Evolutionary conservation across 2,113 vertebrate genomes (phyloP).

Genomic region (Cromileptes altivelis): DNA sequence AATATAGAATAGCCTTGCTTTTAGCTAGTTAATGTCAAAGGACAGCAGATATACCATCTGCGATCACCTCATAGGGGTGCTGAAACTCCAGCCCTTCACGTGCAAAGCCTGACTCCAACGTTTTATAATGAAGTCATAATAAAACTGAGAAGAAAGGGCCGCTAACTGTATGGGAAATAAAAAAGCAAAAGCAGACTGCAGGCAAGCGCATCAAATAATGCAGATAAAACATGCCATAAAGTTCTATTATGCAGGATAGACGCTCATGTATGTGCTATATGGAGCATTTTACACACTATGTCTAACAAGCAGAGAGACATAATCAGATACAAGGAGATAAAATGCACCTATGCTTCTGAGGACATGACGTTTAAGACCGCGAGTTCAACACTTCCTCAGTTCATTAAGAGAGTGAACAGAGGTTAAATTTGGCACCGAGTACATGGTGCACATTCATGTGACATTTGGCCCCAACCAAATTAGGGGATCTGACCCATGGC

Average conservation of each 20-base stretch:
- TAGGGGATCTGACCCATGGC: background rate
- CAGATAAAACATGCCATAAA: background rate
- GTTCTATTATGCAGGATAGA: background rate
- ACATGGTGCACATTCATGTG: background rate
- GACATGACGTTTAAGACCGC: background rate
- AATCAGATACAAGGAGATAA: background rate
- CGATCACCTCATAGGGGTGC: slow-evolving; percentile 8
- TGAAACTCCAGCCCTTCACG: slow-evolving; percentile 1
- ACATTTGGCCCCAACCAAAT: background rate
- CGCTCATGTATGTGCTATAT: background rate
- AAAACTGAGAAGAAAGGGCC: background rate
- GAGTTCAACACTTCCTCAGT: background rate
- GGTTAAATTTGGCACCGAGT: background rate
- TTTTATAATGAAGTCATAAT: background rate
- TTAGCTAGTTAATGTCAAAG: slow-evolving; percentile 40
- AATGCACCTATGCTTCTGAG: background rate
- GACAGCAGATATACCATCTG: slow-evolving; percentile 17
- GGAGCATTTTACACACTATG: background rate
- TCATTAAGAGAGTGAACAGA: background rate
- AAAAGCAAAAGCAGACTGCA: too few species aligned
- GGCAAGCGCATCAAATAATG: background rate
- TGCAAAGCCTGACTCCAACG: slow-evolving; percentile 13
- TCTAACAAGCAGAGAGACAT: background rate
- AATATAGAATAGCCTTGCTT: slow-evolving; percentile 20
- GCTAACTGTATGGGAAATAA: background rate